These are phyloP conservation scores for Melieria picta DNA, from an alignment of 2,888 invertebrate genomes.

Conservation along the genomic window DNA sequence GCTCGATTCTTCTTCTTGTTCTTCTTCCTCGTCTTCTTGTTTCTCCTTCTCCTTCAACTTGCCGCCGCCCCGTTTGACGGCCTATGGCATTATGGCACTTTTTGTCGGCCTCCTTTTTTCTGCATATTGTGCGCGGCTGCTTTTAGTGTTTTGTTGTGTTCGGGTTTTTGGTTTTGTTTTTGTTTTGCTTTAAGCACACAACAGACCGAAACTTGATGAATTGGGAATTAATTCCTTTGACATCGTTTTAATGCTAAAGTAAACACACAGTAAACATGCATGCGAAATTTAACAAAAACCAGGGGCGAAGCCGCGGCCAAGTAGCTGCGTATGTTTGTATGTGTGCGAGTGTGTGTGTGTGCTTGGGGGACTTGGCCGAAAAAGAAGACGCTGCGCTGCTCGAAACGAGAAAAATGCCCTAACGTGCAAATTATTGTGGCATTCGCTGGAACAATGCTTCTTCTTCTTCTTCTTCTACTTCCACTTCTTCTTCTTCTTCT, in stretches of 20 bases:
- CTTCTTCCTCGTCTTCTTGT: not conserved
- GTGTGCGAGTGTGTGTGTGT: slow-evolving; percentile 29
- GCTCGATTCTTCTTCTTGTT: not conserved
- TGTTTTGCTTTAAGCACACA: slow-evolving; percentile 28
- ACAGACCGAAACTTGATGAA: slow-evolving; percentile 63
- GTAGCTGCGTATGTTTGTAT: not conserved
- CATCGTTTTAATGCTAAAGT: slow-evolving; percentile 53
- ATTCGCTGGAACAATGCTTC: slow-evolving; percentile 5
- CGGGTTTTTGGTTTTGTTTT: slow-evolving; percentile 20
- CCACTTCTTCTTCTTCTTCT: not conserved
- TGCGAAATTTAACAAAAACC: not conserved
- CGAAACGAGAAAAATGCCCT: slow-evolving; percentile 5
- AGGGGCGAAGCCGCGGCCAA: slow-evolving; percentile 4
- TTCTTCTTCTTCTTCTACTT: slow-evolving; percentile 1
- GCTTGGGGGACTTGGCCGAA: not conserved
- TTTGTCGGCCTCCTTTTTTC: slow-evolving; percentile 20
- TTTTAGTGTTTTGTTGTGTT: slow-evolving; percentile 32
- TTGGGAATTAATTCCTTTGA: slow-evolving; percentile 65
- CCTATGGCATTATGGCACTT: no score
- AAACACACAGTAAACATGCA: slow-evolving; percentile 39
- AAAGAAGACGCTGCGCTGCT: not conserved
- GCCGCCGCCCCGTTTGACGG: not conserved
- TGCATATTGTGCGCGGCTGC: slow-evolving; percentile 40
- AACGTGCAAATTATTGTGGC: slow-evolving; percentile 29
- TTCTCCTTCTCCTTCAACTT: not conserved